Percentiles rank a stretch among this genome's conserved stretches.
Conservation (phyloP, 2,113 vertebrate genomes). For the Triplophysa dalaica region DNA sequence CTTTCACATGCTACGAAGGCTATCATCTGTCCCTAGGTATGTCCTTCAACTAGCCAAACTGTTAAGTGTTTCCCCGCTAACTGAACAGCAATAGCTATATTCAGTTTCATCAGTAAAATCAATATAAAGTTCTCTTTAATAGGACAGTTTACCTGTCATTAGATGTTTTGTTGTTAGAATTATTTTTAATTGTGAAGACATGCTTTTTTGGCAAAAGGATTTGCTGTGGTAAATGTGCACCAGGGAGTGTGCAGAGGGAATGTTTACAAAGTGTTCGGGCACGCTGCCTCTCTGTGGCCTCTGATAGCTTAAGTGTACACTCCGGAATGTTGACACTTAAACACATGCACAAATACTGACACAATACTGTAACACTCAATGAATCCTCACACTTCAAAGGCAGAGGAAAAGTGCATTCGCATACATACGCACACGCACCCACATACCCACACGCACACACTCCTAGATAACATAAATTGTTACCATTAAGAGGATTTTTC, state of each 20-base stretch:
- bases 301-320: constrained; percentile 8
- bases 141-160: not conserved
- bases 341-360: constrained; percentile 23
- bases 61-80: constrained; percentile 1
- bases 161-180: not conserved
- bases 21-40: constrained; percentile 27
- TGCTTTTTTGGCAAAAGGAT: not conserved
- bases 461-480: not conserved
- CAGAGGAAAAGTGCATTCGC: not conserved
- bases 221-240: constrained; percentile 14
- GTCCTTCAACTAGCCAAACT: constrained; percentile 21
- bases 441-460: not conserved
- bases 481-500: not conserved
- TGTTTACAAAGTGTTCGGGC: not conserved
- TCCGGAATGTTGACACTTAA: constrained; percentile 30
- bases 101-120: not conserved
- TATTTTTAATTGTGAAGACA: constrained; percentile 17
- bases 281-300: constrained; percentile 10
- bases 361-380: not conserved
- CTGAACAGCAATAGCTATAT: not conserved
- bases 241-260: not conserved
- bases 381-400: constrained; percentile 17
- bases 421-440: not conserved
- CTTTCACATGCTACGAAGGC: not conserved
- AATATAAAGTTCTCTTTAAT: not conserved